Evolutionary conservation across 1,140 invertebrate genomes (phyloP), one percentile per base, ranked within the genome.

Genomic region (Atta colombica): DNA sequence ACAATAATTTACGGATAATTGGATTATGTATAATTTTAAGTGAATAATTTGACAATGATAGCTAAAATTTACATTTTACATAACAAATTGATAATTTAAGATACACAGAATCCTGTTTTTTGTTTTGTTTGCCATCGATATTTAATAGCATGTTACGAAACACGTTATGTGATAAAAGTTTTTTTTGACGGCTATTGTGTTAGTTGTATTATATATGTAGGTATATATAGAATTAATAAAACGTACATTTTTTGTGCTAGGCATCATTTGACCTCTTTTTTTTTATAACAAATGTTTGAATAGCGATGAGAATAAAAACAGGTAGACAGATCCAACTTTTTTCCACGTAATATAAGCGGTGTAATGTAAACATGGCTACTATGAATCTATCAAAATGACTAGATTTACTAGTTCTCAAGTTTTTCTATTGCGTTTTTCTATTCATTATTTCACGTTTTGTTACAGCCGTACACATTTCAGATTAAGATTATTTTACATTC

Each of bases 301-400:
- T 31, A 18, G 55, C 18, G 25, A 68, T n/a, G 12, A 51, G 10
- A 87, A 71, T 72, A 3, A 7, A 25, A 10, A 0, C 28, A 86
- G 61, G 49, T 80, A 89, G 51, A 39, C 12, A 39, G 35, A 39
- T 18, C 1, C 16, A 12, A 63, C 25, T 86, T 77, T 63, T 86
- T 71, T 71, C 78, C 66, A 21, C 49, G 25, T 63, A 12, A 31
- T 21, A 6, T 53, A 35, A 49, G 12, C 18, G n/a, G 5, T 12
- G 7, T n/a, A n/a, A n/a, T 0, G 35, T 39, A 39, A 8, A 39
- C 18, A 55, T 16, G 10, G 0, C 21, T 21, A 16, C 3, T 31
- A 2, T 4, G 51, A 16, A 16, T 65, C 28, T 53, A n/a, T 31
- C 6, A 10, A 31, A 51, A n/a, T 35, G 6, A 3, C 18, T 66